Percentiles rank a stretch among this genome's conserved stretches.
phyloP scores from a whole-genome alignment of 2,888 invertebrate species.

The Drosophila macrothrix region DNA sequence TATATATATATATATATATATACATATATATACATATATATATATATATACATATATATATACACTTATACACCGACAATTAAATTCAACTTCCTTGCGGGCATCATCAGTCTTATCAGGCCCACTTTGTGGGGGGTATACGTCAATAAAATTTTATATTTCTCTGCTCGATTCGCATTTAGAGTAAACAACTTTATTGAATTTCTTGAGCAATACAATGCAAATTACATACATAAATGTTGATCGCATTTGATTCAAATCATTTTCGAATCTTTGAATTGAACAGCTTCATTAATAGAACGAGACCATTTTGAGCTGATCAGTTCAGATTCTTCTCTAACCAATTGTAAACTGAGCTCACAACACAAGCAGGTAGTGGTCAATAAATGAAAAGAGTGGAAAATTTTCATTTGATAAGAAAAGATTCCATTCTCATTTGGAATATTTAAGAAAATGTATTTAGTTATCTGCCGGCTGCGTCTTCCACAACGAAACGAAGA shows the following conservation, averaged over 20 bases:
- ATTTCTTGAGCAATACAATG: not conserved
- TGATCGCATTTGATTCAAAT: not conserved
- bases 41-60: not conserved
- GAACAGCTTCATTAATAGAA: not conserved
- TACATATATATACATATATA: too few relatives aligned
- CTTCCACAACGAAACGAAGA: conserved; percentile 14
- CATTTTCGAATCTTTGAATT: not conserved
- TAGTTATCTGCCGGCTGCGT: conserved; percentile 15
- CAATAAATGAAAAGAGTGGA: conserved; percentile 30
- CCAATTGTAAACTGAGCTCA: conserved; percentile 2
- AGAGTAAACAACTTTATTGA: conserved; percentile 56
- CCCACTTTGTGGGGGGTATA: conserved; percentile 17
- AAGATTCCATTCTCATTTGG: conserved; percentile 26
- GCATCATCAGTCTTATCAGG: conserved; percentile 23
- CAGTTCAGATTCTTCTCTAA: not conserved
- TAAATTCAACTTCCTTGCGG: conserved; percentile 2
- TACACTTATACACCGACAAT: not conserved
- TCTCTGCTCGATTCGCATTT: conserved; percentile 17
- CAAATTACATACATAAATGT: not conserved
- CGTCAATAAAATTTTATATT: conserved; percentile 32
- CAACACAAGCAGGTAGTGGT: conserved; percentile 15
- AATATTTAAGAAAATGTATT: conserved; percentile 13
- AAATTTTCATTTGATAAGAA: conserved; percentile 48
- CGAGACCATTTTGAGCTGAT: not conserved
- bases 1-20: not conserved